Evolutionary conservation across 2,797 vertebrate species (phyloP).

Genomic region (Amblyopsis hoosieri): DNA sequence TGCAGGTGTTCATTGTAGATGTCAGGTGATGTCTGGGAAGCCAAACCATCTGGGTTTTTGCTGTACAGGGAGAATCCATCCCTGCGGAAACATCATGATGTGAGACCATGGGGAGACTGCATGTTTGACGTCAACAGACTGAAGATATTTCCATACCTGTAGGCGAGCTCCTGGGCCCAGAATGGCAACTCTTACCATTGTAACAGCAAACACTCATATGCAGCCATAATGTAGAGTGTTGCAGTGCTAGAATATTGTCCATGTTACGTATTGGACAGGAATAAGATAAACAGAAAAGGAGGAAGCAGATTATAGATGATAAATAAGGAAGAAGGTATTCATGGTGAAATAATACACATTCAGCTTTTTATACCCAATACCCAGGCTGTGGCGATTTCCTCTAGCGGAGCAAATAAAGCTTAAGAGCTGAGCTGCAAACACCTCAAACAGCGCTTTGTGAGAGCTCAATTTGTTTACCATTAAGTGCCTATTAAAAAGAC

Average conservation of each 20-base stretch:
- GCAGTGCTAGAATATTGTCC: conserved; percentile 4
- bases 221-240: conserved; percentile 12
- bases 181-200: conserved; percentile 7
- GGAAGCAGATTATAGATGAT: conserved; percentile 23
- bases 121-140: conserved; percentile 42
- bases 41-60: conserved; percentile 37
- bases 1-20: conserved; percentile 21
- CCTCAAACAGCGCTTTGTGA: conserved; percentile 31
- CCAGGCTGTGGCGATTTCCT: conserved; percentile 30
- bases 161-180: conserved; percentile 28
- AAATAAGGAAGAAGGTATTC: conserved; percentile 17
- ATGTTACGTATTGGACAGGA: conserved; percentile 7
- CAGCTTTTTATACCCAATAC: conserved; percentile 21
- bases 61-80: conserved; percentile 31
- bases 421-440: conserved; percentile 20
- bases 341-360: conserved; percentile 14
- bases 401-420: conserved; percentile 18
- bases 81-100: conserved; percentile 33
- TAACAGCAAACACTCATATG: conserved; percentile 16
- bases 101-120: conserved; percentile 32
- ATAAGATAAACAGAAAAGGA: neutral
- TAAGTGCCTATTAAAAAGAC: conserved; percentile 22
- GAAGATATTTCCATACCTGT: conserved; percentile 29
- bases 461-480: conserved; percentile 45
- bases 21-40: conserved; percentile 29